Conservation (phyloP, 2,888 invertebrate genomes). For the Prosapia bicincta region DNA sequence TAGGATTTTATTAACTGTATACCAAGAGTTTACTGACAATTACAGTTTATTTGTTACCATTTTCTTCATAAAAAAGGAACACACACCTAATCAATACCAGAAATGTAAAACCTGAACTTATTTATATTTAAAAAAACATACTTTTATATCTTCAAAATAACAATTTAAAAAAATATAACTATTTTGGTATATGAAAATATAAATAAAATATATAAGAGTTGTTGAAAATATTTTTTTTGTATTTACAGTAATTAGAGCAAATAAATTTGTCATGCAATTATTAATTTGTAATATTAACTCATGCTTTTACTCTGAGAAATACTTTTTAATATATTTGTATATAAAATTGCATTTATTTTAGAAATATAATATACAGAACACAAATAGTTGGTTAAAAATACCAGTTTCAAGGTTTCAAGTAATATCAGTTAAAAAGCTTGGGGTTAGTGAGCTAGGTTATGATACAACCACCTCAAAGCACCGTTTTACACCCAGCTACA, state of each 20-base stretch:
- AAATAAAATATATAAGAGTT: not conserved
- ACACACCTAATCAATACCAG: not conserved
- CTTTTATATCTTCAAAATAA: not conserved
- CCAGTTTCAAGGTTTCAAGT: not conserved
- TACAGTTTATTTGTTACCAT: not conserved
- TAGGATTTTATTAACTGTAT: not conserved
- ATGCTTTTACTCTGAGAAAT: no score
- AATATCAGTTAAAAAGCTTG: not conserved
- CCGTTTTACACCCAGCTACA: not conserved
- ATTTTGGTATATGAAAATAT: not conserved
- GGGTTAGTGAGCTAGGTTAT: not conserved
- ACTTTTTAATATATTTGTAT: no score
- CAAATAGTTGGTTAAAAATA: not conserved
- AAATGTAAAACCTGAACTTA: not conserved
- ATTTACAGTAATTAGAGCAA: not conserved
- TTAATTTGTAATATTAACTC: no score
- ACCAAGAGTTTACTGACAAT: not conserved
- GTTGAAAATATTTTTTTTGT: not conserved
- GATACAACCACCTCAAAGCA: not conserved
- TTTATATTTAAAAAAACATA: not conserved
- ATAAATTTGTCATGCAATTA: no score
- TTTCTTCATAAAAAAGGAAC: not conserved
- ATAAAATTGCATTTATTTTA: no score
- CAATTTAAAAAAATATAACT: not conserved
- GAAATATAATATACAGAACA: not conserved